phyloP scores from a whole-genome alignment of 92 coral and sea anemone species.

The Phymanthus crucifer region DNA sequence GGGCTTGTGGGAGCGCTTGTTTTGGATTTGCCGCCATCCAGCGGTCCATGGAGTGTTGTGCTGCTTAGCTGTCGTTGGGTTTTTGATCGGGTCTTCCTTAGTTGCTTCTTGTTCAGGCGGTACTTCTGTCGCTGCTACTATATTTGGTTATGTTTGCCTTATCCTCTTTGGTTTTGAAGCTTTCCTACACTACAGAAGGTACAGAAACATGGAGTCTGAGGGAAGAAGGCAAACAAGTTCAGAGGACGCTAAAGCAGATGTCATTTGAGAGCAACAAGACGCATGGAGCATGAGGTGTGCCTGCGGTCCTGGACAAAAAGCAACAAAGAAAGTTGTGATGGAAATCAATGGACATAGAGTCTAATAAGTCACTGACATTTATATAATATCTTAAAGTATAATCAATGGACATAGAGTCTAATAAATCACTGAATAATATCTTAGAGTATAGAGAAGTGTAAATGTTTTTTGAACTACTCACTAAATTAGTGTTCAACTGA shows the following conservation, averaged over 20 bases:
- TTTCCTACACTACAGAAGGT: constrained; percentile 59
- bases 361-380: not conserved
- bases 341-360: not conserved
- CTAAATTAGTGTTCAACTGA: too few relatives aligned
- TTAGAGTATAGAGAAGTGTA: not conserved
- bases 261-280: constrained; percentile 20
- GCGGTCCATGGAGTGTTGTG: constrained; percentile 53
- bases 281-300: not conserved
- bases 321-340: not conserved
- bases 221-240: constrained; percentile 58
- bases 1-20: constrained; percentile 85
- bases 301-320: not conserved
- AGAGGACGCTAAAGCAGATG: constrained; percentile 32
- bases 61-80: constrained; percentile 64
- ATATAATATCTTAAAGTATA: not conserved
- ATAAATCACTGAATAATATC: not conserved
- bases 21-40: constrained; percentile 84
- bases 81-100: constrained; percentile 62
- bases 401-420: not conserved
- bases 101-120: constrained; percentile 60
- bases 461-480: too few relatives aligned
- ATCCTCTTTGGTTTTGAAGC: constrained; percentile 70
- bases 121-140: constrained; percentile 70
- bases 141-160: constrained; percentile 74
- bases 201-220: constrained; percentile 67